These are phyloP conservation scores for Beris morrisii DNA, from an alignment of 2,888 invertebrate species.

Conservation along the genomic window DNA sequence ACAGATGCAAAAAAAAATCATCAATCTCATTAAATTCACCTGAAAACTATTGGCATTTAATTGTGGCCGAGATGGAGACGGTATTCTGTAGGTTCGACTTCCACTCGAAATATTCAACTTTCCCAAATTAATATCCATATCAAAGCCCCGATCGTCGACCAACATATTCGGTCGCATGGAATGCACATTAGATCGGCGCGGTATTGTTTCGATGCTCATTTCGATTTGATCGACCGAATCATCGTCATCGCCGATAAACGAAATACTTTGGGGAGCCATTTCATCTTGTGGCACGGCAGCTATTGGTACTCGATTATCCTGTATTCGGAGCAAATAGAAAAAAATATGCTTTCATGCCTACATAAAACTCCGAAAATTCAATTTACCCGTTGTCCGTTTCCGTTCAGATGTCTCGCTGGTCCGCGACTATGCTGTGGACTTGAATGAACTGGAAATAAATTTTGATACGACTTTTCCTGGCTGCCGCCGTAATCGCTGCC, in stretches of 20 bases:
- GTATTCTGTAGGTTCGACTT: conserved; percentile 84
- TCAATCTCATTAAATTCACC: conserved; percentile 41
- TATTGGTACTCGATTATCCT: conserved; percentile 45
- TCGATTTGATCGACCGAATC: conserved; percentile 56
- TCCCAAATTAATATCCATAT: conserved; percentile 68
- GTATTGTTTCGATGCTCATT: conserved; percentile 52
- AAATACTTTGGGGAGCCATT: conserved; percentile 92
- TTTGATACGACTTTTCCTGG: conserved; percentile 58
- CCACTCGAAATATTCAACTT: conserved; percentile 85
- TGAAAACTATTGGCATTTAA: conserved; percentile 73
- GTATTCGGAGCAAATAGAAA: conserved; percentile 12
- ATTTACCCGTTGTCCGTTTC: conserved; percentile 40
- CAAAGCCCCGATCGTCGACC: conserved; percentile 49
- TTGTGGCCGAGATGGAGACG: conserved; percentile 81
- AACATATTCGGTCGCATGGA: conserved; percentile 32
- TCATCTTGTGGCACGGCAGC: conserved; percentile 70
- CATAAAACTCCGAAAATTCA: conserved; percentile 16
- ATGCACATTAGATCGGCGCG: conserved; percentile 41
- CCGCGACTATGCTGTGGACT: conserved; percentile 67
- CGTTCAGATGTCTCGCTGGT: conserved; percentile 47
- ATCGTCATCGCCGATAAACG: conserved; percentile 78
- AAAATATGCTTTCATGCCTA: neutral
- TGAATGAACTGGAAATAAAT: conserved; percentile 58
- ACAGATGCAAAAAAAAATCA: neutral
- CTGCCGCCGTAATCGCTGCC: conserved; percentile 61